Base-by-base conservation (phyloP, 2,888 invertebrate species). In the Trisateles emortualis region DNA sequence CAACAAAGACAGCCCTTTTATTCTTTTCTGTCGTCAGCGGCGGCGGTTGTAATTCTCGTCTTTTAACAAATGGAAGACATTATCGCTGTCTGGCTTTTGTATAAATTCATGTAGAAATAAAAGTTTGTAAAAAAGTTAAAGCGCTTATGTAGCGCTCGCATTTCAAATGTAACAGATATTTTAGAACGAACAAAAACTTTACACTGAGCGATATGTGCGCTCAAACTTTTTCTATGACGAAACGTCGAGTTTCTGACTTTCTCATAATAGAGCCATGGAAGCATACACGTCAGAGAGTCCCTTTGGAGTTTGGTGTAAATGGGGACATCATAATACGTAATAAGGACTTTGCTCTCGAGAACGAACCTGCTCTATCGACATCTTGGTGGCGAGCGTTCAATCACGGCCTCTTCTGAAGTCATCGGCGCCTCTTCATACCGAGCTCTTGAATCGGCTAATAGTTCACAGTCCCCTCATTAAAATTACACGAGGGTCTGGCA, bases 81-180 rank as follows among this genome's bases (percentile, higher is more conserved):
- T 90, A 89, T 87, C 88, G 83, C 83, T 76, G 80, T 74, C 83
- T 87, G 86, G 85, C 87, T 87, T 88, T 89, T 88, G 86, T 85
- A 84, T 86, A 88, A 88, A 89, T 90, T 89, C 86, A 84, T 83
- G 86, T 85, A 81, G 82, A 59, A 86, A 88, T 87, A 82, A 87
- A 56, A 86, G 84, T 82, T 86, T 83, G 77, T 81, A 79, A 84
- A 86, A 88, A 86, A 84, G 84, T 85, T 84, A 84, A 88, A 83
- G 77, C 83, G 84, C 83, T 86, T 84, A 81, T 78, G 78, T 79
- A 64, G 79, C 71, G 77, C 75, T 78, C 71, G 79, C 84, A 76
- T 81, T 86, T 86, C 80, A 83, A 84, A 84, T 72, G 78, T 83
- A 83, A 83, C 81, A 73, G 75, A 79, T 83, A 81, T 80, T 81